Base-by-base conservation (phyloP, 2,888 invertebrate species). In the Fabriciana adippe region DNA sequence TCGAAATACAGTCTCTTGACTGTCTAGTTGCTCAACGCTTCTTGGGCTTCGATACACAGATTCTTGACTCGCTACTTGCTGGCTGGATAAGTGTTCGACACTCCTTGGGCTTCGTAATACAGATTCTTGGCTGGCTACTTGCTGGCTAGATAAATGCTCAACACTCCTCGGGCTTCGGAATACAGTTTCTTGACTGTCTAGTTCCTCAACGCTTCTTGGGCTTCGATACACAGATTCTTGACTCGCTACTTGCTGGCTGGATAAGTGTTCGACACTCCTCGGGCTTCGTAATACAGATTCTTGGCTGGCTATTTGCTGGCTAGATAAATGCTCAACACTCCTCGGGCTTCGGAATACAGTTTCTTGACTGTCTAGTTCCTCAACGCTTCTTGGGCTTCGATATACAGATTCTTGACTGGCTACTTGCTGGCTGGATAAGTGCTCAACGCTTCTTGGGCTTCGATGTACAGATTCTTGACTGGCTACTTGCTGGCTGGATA, bases 371-470 rank as follows among this genome's bases (percentile, higher is more conserved):
- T 56, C 55, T 14, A 63, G 35, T 31, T 54, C 56, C 18, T 69
- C 73, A 6, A 57, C 57, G 64, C 74, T 74, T 53, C 66, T 71
- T 16, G 68, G 66, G 6, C 64, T 70, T 11, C 69, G 68, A 26
- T 51, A 55, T 14, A 45, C n/a, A 18, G 16, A 18, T 8, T 53
- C 56, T 6, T 55, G 51, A 6, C 62, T 69, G 11, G 59, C 60
- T n/a, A 55, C n/a, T 18, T 59, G 64, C 55, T 60, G 55, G 13
- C 57, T 68, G 8, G 56, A 63, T n/a, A 61, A 41, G 13, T 60
- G 65, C 31, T 69, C 74, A 31, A 73, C 55, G 55, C 73, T 74
- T 21, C 57, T 71, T 8, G 68, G 64, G 16, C 59, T 67, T 5
- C 63, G 57, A 18, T 45, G 21, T 11, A 45, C 1, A 54, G 16